phyloP scores from a whole-genome alignment of 2,113 vertebrate genomes.

The Bubo bubo region DNA sequence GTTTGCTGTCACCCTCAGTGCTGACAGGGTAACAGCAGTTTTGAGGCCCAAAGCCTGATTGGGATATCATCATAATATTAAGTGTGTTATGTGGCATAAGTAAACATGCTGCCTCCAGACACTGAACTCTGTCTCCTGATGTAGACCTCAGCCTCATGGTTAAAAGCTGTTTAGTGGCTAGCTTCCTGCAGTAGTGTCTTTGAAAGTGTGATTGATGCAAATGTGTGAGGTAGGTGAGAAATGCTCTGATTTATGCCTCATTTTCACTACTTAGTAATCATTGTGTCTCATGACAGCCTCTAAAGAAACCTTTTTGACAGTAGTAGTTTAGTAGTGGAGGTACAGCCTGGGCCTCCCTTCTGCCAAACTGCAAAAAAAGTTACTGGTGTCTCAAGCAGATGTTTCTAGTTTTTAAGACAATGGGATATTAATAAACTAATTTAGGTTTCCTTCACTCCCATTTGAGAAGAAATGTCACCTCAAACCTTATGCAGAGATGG shows the following conservation, averaged over 20 bases:
- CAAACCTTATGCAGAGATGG: neutral
- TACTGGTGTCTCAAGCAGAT: neutral
- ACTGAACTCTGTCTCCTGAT: neutral
- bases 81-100: neutral
- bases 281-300: neutral
- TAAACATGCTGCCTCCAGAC: neutral
- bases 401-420: neutral
- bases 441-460: neutral
- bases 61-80: neutral
- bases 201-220: neutral
- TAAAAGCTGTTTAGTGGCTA: neutral
- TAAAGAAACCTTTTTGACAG: neutral
- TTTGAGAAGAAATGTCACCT: neutral
- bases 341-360: neutral
- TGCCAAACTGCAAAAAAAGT: neutral
- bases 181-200: neutral
- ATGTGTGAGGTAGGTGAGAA: neutral
- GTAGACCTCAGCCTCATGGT: neutral
- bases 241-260: neutral
- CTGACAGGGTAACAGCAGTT: neutral
- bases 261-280: neutral
- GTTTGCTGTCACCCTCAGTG: accelerated
- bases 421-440: neutral
- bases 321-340: neutral
- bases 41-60: accelerated